Evolutionary conservation across 2,113 vertebrate species (phyloP), one percentile per base, ranked within the genome.

Genomic region (Connochaetes taurinus): DNA sequence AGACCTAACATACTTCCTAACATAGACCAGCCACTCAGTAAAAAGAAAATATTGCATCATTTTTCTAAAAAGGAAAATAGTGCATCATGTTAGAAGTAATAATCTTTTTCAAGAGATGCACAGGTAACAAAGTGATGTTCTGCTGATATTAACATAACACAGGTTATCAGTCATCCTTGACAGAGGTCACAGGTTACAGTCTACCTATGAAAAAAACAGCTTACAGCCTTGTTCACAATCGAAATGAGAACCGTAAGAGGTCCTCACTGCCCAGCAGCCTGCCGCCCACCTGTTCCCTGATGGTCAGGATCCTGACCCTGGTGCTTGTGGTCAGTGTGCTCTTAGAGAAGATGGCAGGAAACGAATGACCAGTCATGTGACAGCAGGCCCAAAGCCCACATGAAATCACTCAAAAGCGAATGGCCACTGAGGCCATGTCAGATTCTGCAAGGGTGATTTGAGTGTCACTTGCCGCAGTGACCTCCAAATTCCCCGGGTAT

Each of bases 21-120:
- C 27, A 3, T 17, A n/a, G 27, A 85, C 6, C 27, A n/a, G 31
- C 12, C 7, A 40, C 14, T 57, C 17, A 4, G 11, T 45, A 53
- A 23, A 33, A 45, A 15, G 52, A 47, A 89, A 89, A 14, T n/a
- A 60, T 12, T 81, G 82, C 13, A 29, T 57, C 3, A 1, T 36
- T 96, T 97, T 86, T 84, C n/a, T 45, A 31, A 80, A 50, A 29
- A 50, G 17, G 52, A 47, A 64, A 91, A 14, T 52, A 67, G 25
- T 74, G 78, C 25, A 29, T 57, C 50, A 6, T 76, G 3, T 45
- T 53, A 10, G 40, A 92, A 58, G 36, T 93, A 58, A 21, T 25
- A 3, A 74, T 33, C 62, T 80, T 36, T 57, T 47, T 31, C 29
- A 67, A 55, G 21, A 45, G 13, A 43, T 25, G 3, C 9, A 3